phyloP scores from a whole-genome alignment of 2,113 vertebrate genomes.

The Bagarius yarrelli region DNA sequence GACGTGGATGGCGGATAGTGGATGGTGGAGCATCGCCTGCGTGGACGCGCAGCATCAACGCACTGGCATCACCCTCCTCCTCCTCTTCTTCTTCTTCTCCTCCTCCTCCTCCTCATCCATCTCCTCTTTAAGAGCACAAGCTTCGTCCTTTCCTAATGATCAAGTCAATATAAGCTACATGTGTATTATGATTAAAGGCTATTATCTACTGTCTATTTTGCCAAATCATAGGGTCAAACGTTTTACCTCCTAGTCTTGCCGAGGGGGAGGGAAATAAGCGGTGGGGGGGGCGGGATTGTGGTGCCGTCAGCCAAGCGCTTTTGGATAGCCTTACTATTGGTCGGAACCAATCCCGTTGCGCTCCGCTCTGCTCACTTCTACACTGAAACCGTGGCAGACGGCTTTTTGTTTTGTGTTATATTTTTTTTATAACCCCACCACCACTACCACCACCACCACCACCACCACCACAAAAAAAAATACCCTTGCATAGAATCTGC shows the following conservation, averaged over 20 bases:
- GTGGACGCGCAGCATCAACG: conserved; percentile 16
- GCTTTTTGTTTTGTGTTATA: neutral
- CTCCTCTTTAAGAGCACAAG: neutral
- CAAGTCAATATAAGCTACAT: neutral
- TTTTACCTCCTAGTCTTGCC: conserved; percentile 5
- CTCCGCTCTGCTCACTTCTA: conserved; percentile 34
- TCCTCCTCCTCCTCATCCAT: neutral
- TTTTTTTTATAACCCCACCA: neutral
- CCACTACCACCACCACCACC: neutral
- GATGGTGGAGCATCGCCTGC: conserved; percentile 6
- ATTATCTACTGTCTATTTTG: conserved; percentile 1
- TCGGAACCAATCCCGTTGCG: conserved; percentile 33
- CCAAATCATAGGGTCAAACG: conserved; percentile 22
- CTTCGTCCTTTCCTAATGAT: neutral
- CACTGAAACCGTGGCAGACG: conserved; percentile 20
- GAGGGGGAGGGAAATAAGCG: neutral
- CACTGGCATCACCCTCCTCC: conserved; percentile 5
- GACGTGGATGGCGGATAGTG: neutral
- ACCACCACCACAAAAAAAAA: neutral
- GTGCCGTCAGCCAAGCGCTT: conserved; percentile 29
- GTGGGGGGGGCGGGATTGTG: conserved; percentile 31
- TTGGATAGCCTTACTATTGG: conserved; percentile 26
- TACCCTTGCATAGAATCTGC: neutral
- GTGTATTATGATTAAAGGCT: neutral
- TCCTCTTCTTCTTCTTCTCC: neutral